Evolutionary conservation across 2,113 vertebrate genomes (phyloP).

Genomic region (Pollimyrus isidori): DNA sequence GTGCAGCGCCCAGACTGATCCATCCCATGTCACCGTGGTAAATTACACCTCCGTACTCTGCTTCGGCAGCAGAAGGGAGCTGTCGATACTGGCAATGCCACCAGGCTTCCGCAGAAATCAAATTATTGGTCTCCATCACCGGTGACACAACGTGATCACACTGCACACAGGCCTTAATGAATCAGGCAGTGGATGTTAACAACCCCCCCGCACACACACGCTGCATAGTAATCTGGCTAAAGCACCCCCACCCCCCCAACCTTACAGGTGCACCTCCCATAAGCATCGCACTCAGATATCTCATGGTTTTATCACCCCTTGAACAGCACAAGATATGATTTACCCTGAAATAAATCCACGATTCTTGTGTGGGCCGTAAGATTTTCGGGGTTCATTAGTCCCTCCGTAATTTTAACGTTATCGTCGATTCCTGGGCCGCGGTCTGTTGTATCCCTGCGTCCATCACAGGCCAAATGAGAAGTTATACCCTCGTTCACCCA

Average conservation of each 20-base stretch:
- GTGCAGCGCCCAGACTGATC: background rate
- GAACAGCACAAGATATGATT: background rate
- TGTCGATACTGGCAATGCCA: background rate
- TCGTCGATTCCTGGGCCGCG: background rate
- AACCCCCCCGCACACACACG: background rate
- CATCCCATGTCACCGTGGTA: background rate
- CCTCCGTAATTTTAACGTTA: background rate
- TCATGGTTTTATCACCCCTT: background rate
- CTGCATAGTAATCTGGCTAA: background rate
- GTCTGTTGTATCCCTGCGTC: background rate
- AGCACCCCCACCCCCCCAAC: background rate
- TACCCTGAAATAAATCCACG: background rate
- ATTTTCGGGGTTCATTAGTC: slow-evolving; percentile 8
- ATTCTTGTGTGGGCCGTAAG: slow-evolving; percentile 10
- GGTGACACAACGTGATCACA: background rate
- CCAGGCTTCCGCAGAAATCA: background rate
- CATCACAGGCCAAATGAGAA: slow-evolving; percentile 16
- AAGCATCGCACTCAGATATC: background rate
- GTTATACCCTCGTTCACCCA: background rate
- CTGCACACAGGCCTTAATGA: slow-evolving; percentile 8
- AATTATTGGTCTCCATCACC: background rate
- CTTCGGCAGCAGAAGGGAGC: background rate
- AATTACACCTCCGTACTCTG: slow-evolving; percentile 3
- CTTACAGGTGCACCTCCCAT: background rate
- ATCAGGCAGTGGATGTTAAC: background rate